Evolutionary conservation across 2,113 vertebrate species (phyloP).

Genomic region (Saccopteryx leptura): DNA sequence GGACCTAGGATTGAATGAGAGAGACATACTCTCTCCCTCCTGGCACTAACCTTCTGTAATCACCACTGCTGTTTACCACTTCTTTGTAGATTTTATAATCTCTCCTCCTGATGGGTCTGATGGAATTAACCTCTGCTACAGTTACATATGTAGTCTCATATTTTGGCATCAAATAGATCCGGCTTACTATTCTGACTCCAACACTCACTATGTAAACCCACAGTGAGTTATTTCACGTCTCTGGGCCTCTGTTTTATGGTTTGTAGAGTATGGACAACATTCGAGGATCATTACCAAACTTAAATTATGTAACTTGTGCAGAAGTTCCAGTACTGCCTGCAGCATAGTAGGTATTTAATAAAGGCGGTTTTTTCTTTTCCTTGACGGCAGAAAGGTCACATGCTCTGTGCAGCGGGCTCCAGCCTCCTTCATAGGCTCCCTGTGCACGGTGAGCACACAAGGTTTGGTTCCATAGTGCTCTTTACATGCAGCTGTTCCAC

Average conservation of each 20-base stretch:
- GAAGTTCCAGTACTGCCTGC: neutral
- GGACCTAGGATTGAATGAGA: neutral
- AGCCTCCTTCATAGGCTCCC: neutral
- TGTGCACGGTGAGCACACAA: neutral
- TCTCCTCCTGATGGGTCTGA: neutral
- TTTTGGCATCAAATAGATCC: neutral
- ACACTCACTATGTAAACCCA: neutral
- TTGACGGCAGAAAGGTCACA: fast-evolving
- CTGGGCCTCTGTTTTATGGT: neutral
- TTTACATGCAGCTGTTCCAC: neutral
- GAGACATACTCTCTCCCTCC: neutral
- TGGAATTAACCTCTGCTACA: neutral
- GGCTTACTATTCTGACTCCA: neutral
- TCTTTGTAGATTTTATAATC: neutral
- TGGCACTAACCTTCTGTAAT: neutral
- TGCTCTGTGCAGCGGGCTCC: neutral
- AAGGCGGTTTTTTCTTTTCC: neutral
- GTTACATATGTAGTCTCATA: neutral
- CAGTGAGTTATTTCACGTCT: neutral
- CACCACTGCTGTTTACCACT: neutral
- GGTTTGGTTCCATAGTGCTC: neutral
- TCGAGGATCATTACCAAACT: neutral
- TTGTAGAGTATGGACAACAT: neutral
- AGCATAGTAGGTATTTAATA: fast-evolving
- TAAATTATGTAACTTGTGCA: neutral